Conservation (phyloP, 1,140 invertebrate genomes). For the Drosophila ercepeae region DNA sequence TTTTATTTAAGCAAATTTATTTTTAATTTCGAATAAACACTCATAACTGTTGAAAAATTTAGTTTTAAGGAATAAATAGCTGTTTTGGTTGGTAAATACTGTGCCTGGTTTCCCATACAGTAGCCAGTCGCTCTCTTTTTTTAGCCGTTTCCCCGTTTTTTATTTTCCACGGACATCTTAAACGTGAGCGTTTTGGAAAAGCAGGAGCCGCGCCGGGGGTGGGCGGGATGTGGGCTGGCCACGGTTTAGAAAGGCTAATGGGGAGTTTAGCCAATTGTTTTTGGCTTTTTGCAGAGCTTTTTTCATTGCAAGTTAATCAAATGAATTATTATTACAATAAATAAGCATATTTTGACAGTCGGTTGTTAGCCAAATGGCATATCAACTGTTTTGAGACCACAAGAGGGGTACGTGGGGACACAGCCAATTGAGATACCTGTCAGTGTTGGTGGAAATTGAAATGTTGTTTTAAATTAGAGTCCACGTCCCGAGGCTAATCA, state of each 20-base stretch:
- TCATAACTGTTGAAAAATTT: background rate
- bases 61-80: background rate
- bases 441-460: constrained; percentile 46
- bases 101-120: constrained; percentile 10
- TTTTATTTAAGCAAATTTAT: background rate
- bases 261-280: constrained; percentile 69
- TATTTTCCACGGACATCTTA: constrained; percentile 63
- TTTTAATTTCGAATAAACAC: background rate
- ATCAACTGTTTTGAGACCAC: constrained; percentile 26
- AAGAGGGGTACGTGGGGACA: background rate
- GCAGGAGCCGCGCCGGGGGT: background rate
- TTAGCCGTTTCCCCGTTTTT: background rate
- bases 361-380: constrained; percentile 55
- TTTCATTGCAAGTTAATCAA: constrained; percentile 66
- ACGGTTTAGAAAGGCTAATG: constrained; percentile 78
- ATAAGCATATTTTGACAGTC: constrained; percentile 53
- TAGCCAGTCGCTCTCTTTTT: constrained; percentile 36
- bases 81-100: constrained; percentile 3
- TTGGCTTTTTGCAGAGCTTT: constrained; percentile 24
- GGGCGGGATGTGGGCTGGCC: constrained; percentile 35
- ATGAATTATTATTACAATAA: constrained; percentile 80
- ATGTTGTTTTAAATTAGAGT: constrained; percentile 44
- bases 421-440: constrained; percentile 51
- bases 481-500: constrained; percentile 37
- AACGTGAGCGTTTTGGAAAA: constrained; percentile 67